Conservation (phyloP, 2,888 invertebrate species). For the Clanis bilineata region DNA sequence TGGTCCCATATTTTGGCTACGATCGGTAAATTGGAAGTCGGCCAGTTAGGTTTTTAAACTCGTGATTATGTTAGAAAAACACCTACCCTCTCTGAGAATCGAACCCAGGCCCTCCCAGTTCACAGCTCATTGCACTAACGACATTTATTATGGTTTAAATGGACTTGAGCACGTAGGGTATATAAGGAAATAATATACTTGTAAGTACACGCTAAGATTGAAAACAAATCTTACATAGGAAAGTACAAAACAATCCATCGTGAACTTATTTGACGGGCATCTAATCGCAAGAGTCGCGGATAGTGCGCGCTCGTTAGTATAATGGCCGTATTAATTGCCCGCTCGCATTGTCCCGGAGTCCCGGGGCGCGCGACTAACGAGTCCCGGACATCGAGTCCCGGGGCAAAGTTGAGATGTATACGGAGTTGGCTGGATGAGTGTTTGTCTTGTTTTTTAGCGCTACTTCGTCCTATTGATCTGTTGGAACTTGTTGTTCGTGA, state of each 20-base stretch:
- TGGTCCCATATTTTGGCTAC: too few species aligned
- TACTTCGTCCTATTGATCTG: conserved; percentile 4
- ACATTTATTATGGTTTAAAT: too few species aligned
- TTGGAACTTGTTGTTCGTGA: neutral
- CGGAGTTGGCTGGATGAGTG: neutral
- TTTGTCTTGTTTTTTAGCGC: conserved; percentile 9
- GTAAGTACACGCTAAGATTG: neutral
- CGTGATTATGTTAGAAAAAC: too few species aligned
- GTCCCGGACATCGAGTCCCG: conserved; percentile 28
- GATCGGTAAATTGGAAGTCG: too few species aligned
- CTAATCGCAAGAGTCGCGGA: conserved; percentile 48
- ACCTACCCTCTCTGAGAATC: too few species aligned
- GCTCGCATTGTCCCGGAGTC: conserved; percentile 52
- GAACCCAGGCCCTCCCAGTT: too few species aligned
- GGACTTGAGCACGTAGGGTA: too few species aligned
- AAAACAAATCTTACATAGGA: neutral
- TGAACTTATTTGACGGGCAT: conserved; percentile 46
- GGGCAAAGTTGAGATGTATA: neutral
- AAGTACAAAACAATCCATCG: conserved; percentile 10
- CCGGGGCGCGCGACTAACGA: conserved; percentile 43
- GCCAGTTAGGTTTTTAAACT: too few species aligned
- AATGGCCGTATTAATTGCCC: conserved; percentile 70
- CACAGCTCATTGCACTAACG: too few species aligned
- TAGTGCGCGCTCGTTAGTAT: conserved; percentile 56
- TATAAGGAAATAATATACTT: too few species aligned